These are phyloP conservation scores for Benitochromis conjunctus DNA, from an alignment of 2,113 vertebrate species.

Conservation along the genomic window DNA sequence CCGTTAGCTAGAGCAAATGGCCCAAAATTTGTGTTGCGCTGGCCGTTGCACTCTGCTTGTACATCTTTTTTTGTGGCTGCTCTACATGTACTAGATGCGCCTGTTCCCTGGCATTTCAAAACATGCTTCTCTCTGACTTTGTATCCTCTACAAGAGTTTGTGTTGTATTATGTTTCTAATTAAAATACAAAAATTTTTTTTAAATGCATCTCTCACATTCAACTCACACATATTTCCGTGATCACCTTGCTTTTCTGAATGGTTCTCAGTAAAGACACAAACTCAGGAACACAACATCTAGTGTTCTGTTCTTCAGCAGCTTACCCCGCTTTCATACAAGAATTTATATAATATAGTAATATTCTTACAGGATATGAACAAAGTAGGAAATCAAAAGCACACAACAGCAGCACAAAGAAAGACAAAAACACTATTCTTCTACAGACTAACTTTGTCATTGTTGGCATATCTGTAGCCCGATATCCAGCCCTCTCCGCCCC, in stretches of 20 bases:
- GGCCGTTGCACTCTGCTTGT: too few species aligned
- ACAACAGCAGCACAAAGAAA: neutral
- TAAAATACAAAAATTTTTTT: too few species aligned
- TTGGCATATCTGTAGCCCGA: constrained; percentile 81
- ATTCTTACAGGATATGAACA: neutral
- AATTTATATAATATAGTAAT: neutral
- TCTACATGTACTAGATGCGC: too few species aligned
- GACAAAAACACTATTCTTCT: neutral
- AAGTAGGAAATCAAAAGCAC: neutral
- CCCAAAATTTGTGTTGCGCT: too few species aligned
- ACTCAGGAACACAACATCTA: neutral
- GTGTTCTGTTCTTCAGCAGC: neutral
- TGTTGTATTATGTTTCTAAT: too few species aligned
- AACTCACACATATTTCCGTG: neutral
- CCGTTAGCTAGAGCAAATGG: too few species aligned
- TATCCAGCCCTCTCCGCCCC: constrained; percentile 93
- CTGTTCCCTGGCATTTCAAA: too few species aligned
- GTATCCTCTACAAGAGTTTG: too few species aligned
- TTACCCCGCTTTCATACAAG: neutral
- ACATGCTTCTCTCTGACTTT: too few species aligned
- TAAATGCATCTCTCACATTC: too few species aligned
- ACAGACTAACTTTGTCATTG: constrained; percentile 82
- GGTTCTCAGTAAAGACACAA: neutral
- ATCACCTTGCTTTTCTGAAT: neutral
- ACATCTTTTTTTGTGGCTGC: too few species aligned